Percentiles rank a stretch among this genome's conserved stretches.
Conservation (phyloP, 2,113 vertebrate genomes). For the Cryptoleucopteryx plumbea region DNA sequence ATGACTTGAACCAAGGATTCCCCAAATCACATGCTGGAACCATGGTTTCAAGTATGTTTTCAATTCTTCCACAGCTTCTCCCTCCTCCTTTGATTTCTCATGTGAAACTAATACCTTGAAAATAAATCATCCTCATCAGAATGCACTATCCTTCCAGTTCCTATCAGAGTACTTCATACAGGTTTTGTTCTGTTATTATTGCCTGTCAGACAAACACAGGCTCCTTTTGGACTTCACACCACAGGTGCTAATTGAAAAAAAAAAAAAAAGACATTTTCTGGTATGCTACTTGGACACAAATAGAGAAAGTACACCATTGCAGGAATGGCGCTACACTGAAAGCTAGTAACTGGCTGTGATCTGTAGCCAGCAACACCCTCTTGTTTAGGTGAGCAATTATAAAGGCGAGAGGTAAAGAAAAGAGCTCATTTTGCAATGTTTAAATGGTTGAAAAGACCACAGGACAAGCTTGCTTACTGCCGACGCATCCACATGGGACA, state of each 20-base stretch:
- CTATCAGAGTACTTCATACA: neutral
- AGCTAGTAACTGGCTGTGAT: neutral
- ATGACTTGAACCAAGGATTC: neutral
- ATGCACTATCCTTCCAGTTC: neutral
- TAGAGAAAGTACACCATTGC: accelerated
- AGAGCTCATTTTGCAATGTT: neutral
- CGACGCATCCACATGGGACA: accelerated
- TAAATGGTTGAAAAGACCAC: neutral
- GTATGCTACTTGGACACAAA: neutral
- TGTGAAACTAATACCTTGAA: neutral
- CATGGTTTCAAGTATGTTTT: neutral
- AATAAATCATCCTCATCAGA: neutral
- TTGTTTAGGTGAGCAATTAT: neutral
- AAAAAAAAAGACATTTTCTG: neutral
- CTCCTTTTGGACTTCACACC: neutral
- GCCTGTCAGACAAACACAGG: neutral
- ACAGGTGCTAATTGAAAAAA: neutral
- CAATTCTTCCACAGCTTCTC: neutral
- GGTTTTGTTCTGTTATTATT: neutral
- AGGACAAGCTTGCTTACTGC: neutral
- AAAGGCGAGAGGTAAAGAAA: neutral
- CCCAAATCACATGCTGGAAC: neutral
- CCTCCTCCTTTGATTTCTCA: neutral
- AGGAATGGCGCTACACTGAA: neutral
- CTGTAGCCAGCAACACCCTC: neutral